Base-by-base conservation (phyloP, 2,113 vertebrate genomes). In the Mesoclemmys tuberculata region DNA sequence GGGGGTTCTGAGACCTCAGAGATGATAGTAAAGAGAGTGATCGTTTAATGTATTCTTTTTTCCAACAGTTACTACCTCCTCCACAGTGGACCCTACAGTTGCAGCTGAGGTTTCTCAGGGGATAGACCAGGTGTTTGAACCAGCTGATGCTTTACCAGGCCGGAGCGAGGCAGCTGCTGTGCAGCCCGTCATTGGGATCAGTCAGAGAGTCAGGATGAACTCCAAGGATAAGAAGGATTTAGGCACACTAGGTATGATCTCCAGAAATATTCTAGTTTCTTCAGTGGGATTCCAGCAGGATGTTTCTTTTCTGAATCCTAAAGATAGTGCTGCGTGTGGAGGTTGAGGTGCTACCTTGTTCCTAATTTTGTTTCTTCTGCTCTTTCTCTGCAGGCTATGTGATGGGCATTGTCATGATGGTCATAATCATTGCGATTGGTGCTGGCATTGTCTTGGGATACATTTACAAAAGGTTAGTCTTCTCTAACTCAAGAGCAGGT, bases 201-300 rank as follows among this genome's bases (percentile, higher is more conserved):
- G 98, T 87, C 99, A 99, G 98, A 97, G 98, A 54, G 99, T 99
- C 44, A 98, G 97, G 90, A 98, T 98, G 84, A 98, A 98, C 61
- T 97, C 99, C 78, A 99, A 98, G 81, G 98, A 98, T 93, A 99
- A 99, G 93, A 99, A 99, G 95, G 99, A 99, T 96, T 98, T 99
- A 0, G 99, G 99, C 84, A 98, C 97, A 13, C 75, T 98, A 78
- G 99, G 99, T 99, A 98, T 51, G 96, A 91, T 61, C 11, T 11
- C 16, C 38, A 54, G 51, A 38, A 46, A 82, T 5, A 0, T 0
- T 1, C 68, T 61, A 38, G 58, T 31, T 88, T 56, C 77, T 12
- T 71, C 82, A 56, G 71, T 94, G 13, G 52, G 31, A 79, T 93
- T 92, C 84, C 38, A 77, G 3, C 41, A 89, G 82, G 51, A 82